Percentiles rank a stretch among this genome's conserved stretches.
Conservation (phyloP, 1,140 invertebrate genomes). For the Cydia splendana region DNA sequence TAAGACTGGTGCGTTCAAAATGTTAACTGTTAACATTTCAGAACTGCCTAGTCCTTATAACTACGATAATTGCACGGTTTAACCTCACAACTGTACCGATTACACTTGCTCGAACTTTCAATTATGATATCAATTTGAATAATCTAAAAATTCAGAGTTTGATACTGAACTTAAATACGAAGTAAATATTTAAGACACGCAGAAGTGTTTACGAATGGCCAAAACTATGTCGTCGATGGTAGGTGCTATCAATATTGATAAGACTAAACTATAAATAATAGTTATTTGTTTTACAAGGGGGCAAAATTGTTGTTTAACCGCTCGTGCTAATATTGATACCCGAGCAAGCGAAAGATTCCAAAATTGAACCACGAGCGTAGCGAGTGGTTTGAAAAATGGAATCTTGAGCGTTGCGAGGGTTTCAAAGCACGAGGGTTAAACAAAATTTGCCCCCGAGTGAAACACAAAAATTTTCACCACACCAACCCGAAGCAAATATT, state of each 20-base stretch:
- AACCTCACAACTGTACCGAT: neutral
- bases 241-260: neutral
- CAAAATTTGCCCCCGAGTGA: too few species aligned
- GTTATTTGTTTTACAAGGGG: too few species aligned
- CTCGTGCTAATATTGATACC: too few species aligned
- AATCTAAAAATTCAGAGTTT: neutral
- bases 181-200: neutral
- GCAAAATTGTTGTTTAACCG: too few species aligned
- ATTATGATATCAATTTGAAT: slow-evolving; percentile 12
- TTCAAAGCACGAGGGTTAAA: too few species aligned
- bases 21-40: slow-evolving; percentile 48
- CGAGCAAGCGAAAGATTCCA: too few species aligned
- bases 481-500: too few species aligned
- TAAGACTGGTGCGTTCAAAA: slow-evolving; percentile 71
- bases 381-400: too few species aligned
- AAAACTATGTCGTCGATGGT: neutral
- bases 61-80: slow-evolving; percentile 40
- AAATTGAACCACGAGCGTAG: too few species aligned
- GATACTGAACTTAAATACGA: too few species aligned
- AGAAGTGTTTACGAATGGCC: neutral
- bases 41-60: slow-evolving; percentile 43
- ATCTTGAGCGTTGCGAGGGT: too few species aligned
- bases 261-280: neutral
- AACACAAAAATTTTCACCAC: too few species aligned
- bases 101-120: neutral